Evolutionary conservation across 2,888 invertebrate species (phyloP).

Genomic region (Macrophya annulata): DNA sequence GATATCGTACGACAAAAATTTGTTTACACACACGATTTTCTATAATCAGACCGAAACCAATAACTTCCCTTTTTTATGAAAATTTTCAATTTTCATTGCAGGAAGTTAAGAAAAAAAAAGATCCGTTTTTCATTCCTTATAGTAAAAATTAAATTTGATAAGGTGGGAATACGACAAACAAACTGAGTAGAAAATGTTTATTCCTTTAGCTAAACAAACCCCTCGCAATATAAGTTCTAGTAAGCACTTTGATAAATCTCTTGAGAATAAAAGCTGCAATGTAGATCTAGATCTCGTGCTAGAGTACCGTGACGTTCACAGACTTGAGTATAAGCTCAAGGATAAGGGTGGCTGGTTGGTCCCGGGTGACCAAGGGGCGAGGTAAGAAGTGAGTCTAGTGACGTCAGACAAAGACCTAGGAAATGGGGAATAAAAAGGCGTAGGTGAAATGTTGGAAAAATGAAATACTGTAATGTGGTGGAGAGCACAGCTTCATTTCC

Average conservation of each 20-base stretch:
- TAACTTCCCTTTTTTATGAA: too few relatives aligned
- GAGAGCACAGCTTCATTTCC: background rate
- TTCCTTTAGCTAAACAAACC: background rate
- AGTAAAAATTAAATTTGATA: too few relatives aligned
- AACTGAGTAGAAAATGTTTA: background rate
- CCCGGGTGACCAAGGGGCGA: background rate
- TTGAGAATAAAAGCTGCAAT: constrained; percentile 11
- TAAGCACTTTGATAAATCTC: constrained; percentile 19
- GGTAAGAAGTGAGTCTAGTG: constrained; percentile 20
- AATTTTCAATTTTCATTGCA: too few relatives aligned
- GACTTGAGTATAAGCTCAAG: background rate
- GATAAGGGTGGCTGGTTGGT: background rate
- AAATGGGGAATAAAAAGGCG: background rate
- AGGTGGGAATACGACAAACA: too few relatives aligned
- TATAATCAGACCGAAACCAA: too few relatives aligned
- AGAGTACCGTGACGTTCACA: constrained; percentile 33
- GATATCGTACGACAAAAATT: too few relatives aligned
- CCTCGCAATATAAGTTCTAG: background rate
- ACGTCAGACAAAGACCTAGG: constrained; percentile 36
- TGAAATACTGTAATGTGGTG: background rate
- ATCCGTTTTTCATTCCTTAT: too few relatives aligned
- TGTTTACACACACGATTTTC: too few relatives aligned
- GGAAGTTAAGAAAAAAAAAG: too few relatives aligned
- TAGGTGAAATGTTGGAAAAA: background rate
- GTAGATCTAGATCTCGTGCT: constrained; percentile 48